Evolutionary conservation across 2,888 invertebrate genomes (phyloP), one percentile per base, ranked within the genome.

Genomic region (Nomada lathburiana): DNA sequence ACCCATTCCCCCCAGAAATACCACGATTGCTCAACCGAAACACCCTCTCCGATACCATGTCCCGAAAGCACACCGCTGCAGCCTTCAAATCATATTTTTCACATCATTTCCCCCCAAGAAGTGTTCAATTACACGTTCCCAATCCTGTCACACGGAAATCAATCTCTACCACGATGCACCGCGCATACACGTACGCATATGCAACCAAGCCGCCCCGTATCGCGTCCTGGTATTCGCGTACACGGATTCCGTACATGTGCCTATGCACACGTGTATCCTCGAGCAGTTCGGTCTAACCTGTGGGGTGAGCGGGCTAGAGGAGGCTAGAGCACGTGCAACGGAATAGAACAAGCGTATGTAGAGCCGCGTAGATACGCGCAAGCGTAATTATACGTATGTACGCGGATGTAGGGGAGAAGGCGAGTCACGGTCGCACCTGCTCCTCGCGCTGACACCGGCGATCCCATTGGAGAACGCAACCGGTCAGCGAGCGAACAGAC

Each of bases 351-450:
- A 63, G 62, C 44, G 63, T 75, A 78, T 69, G 72, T 72, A 50
- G 62, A 55, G 57, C 29, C 65, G 26, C 62, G 80, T 74, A 79
- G 80, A 78, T 78, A 79, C 83, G 80, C 80, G 82, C 82, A 78
- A 73, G 82, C 88, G 83, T 89, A 89, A 89, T 90, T 89, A 86
- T 83, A 89, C 87, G 84, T 85, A 81, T 78, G 73, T 79, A 80
- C 82, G 75, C 73, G 79, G 62, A 83, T 76, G 50, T 42, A 74
- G 57, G 65, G 81, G 84, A 86, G 87, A 89, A 89, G 89, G 89
- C 91, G 88, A 92, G 92, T 92, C 91, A 90, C 86, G 89, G 86
- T 88, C 87, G 90, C 92, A 93, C 92, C 93, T 93, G 93, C 91
- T 88, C 80, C 82, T 74, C 76, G 70, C 80, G 81, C 79, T 82